Base-by-base conservation (phyloP, 2,797 vertebrate species). In the Spinus olivaceus region DNA sequence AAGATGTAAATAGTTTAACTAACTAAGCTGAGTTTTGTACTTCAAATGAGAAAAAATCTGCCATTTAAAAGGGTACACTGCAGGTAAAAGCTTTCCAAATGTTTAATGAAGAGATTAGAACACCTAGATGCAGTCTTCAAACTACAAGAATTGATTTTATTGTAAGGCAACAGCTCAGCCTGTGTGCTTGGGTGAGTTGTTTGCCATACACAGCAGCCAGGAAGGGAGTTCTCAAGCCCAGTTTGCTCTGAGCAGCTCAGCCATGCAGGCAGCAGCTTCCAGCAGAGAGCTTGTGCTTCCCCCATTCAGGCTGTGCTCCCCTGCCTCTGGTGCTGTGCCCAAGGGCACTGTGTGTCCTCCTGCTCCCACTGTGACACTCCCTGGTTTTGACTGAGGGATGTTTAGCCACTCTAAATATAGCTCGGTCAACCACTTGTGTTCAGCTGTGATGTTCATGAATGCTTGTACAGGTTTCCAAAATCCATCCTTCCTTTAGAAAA, bases 141-240 rank as follows among this genome's bases (percentile, higher is more conserved):
- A 60, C 13, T 22, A 17, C 17, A 13, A n/a, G 21, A 24, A 41
- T 8, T 51, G 42, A 18, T 81, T 76, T 66, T 81, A 8, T 33
- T 51, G 8, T 70, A 51, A 81, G n/a, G 35, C n/a, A 63, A 2
- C 12, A 72, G 20, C 47, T 76, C 47, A 69, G 28, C 19, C 69
- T 51, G 32, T 63, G 27, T 59, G 85, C 35, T 41, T 20, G 59
- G 23, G 9, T 59, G 60, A 51, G 35, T 20, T 57, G 15, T 57
- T 91, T 0, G 3, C 27, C 22, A 0, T 2, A 4, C 12, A 4
- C 39, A 41, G 3, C 14, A 49, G 9, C 3, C 16, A 60, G 56
- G 32, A 32, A 5, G 37, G 64, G 42, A 59, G 4, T 22, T 35
- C 66, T 46, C 41, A 35, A 47, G 24, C 18, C 22, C 57, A 3